Evolutionary conservation across 1,140 invertebrate species (phyloP).

Genomic region (Diorhabda elongata): DNA sequence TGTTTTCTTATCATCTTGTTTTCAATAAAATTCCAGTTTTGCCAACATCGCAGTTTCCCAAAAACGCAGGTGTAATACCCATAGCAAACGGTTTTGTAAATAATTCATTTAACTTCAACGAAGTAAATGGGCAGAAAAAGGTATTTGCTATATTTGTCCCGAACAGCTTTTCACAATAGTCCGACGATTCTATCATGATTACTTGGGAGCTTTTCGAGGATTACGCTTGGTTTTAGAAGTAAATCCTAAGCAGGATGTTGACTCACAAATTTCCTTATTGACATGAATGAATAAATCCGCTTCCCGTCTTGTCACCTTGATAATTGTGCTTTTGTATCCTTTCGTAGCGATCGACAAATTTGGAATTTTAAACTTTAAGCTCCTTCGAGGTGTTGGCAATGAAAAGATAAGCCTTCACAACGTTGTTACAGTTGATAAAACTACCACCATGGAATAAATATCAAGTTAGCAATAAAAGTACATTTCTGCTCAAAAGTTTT

Average conservation of each 20-base stretch:
- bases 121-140: slow-evolving; percentile 11
- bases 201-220: slow-evolving; percentile 12
- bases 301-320: not conserved
- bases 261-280: slow-evolving; percentile 13
- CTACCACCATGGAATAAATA: no score
- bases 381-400: no score
- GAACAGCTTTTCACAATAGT: slow-evolving; percentile 15
- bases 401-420: no score
- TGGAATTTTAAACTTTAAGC: not conserved
- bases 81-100: not conserved
- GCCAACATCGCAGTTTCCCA: no score
- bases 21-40: no score
- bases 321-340: not conserved
- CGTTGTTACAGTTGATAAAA: no score
- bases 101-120: slow-evolving; percentile 11
- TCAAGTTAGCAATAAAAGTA: no score
- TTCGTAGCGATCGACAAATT: not conserved
- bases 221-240: slow-evolving; percentile 11
- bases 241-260: slow-evolving; percentile 13
- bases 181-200: slow-evolving; percentile 14
- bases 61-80: not conserved
- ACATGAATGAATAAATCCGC: slow-evolving; percentile 6
- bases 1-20: no score
- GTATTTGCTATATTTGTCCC: slow-evolving; percentile 13
- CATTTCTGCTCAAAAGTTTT: no score